These are phyloP conservation scores for Plusia festucae DNA, from an alignment of 2,888 invertebrate species.

Conservation along the genomic window DNA sequence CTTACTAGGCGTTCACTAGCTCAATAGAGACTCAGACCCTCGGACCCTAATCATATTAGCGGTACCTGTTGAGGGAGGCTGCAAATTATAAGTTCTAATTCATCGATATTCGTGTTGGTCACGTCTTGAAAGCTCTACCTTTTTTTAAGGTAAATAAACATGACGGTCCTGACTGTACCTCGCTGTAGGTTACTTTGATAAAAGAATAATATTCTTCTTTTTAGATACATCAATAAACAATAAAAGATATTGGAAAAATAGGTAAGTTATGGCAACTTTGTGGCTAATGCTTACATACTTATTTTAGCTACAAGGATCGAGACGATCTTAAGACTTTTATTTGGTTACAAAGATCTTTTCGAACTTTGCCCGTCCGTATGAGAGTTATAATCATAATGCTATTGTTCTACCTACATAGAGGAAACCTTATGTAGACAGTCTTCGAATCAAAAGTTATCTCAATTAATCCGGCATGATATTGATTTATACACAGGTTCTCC, in stretches of 20 bases:
- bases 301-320: too few species aligned
- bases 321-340: too few species aligned
- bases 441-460: background rate
- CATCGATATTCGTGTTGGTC: background rate
- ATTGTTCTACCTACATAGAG: too few species aligned
- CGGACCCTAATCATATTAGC: constrained; percentile 1
- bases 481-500: background rate
- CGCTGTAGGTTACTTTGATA: background rate
- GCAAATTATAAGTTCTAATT: constrained; percentile 3
- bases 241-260: too few species aligned
- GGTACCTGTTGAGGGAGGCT: background rate
- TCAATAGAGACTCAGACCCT: background rate
- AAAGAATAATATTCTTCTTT: background rate
- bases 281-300: too few species aligned
- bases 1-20: background rate
- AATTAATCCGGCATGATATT: background rate
- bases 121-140: background rate
- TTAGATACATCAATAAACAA: background rate
- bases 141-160: background rate
- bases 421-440: too few species aligned
- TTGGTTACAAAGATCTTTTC: too few species aligned
- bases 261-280: too few species aligned
- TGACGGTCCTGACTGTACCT: background rate
- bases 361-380: too few species aligned
- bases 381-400: too few species aligned